Evolutionary conservation across 2,797 vertebrate genomes (phyloP), one percentile per base, ranked within the genome.

Genomic region (Anolis apletophallus): DNA sequence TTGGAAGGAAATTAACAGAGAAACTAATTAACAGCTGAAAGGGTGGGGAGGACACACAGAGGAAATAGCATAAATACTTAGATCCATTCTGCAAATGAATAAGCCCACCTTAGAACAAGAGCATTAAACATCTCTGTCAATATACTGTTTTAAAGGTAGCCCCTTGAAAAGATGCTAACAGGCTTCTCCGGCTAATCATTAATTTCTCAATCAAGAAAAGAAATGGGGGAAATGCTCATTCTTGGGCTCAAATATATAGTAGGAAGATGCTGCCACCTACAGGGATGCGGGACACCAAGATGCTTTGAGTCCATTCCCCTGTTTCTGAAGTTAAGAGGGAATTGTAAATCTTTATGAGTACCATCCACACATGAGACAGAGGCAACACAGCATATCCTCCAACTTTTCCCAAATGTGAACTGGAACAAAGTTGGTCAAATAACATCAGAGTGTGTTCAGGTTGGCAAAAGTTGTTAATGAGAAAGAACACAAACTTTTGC

Each of bases 241-340:
- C 8, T 4, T 17, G 52, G 1, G 2, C 11, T 71, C 23, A 59
- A 68, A 69, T 13, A 69, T 94, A 91, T 32, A 88, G 83, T 95
- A 95, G 96, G 95, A 87, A 92, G 78, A 73, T 93, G 94, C 95
- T 96, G 96, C 96, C 96, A 97, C 95, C 96, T 96, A 87, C 93
- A 92, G 96, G 94, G 57, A 29, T 0, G 19, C 89, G 52, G 10
- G 72, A 87, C 87, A 52, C 69, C 50, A 52, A 82, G 67, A 61
- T n/a, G 29, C 79, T 23, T 78, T 67, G 85, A 80, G 12, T 50
- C 71, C 0, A 16, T 0, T 50, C 17, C 54, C 57, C 3, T 46
- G 13, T 14, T 16, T 14, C 50, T 54, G 52, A 72, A 46, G 83
- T 34, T 77, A 14, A 29, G 40, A 67, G 59, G 21, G 29, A 40